These are phyloP conservation scores for Pempheris klunzingeri DNA, from an alignment of 2,797 vertebrate species.

Conservation along the genomic window DNA sequence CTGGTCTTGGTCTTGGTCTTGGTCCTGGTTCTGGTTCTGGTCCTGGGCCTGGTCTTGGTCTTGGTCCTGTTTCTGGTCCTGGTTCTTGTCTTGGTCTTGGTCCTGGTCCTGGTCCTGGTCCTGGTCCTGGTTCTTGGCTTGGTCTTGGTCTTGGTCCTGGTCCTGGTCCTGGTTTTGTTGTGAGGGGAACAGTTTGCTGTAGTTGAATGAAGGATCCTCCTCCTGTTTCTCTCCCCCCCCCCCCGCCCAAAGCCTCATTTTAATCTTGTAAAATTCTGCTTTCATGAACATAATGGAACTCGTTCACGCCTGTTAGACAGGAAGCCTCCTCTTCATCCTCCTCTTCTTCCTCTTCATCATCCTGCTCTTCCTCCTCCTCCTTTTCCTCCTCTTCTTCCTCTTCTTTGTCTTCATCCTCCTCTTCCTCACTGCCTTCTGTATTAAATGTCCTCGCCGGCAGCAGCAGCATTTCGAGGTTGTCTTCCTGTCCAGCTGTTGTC, in stretches of 20 bases:
- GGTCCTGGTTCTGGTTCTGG: neutral
- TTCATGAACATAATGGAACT: constrained; percentile 54
- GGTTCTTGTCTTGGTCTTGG: neutral
- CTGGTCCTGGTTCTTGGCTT: neutral
- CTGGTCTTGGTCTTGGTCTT: neutral
- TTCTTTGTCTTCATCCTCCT: neutral
- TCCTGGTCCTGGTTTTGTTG: neutral
- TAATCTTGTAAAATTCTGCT: constrained; percentile 55
- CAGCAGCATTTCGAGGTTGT: neutral
- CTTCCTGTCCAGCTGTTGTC: constrained; percentile 44
- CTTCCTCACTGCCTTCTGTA: neutral
- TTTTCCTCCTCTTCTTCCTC: neutral
- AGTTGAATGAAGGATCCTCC: neutral
- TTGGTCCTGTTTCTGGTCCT: neutral
- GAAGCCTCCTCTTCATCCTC: constrained; percentile 37
- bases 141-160: neutral
- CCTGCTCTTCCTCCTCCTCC: constrained; percentile 32
- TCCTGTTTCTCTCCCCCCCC: neutral
- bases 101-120: neutral
- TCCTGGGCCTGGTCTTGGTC: neutral
- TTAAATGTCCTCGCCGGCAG: neutral
- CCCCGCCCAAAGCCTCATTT: constrained; percentile 48
- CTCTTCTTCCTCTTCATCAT: constrained; percentile 36
- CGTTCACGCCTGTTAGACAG: constrained; percentile 58
- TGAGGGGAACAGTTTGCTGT: constrained; percentile 11